A percentile compares a stretch with the other conserved stretches of the same genome.
Evolutionary conservation across 2,797 vertebrate genomes (phyloP).

Genomic region (Mionectes olivaceus): DNA sequence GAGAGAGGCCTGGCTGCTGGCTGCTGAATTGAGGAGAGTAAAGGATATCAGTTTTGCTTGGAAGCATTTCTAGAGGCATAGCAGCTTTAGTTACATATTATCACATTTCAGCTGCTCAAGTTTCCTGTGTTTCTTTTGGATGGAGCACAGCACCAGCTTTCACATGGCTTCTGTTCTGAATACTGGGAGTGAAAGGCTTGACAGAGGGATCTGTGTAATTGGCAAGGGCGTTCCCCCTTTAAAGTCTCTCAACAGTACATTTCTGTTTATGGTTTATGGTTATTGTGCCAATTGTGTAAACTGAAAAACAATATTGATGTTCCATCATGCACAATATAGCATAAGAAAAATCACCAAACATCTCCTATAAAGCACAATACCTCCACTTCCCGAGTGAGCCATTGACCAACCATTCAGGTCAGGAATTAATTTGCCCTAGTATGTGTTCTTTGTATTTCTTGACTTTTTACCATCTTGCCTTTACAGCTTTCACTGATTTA

Average conservation of each 20-base stretch:
- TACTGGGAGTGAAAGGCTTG: neutral
- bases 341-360: neutral
- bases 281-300: neutral
- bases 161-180: neutral
- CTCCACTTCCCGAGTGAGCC: neutral
- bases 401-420: neutral
- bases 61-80: neutral
- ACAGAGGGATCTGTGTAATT: neutral
- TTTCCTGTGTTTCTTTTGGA: neutral
- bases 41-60: neutral
- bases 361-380: neutral
- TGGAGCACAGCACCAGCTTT: neutral
- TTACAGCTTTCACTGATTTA: neutral
- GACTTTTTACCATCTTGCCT: neutral
- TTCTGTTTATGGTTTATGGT: neutral
- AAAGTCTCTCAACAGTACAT: neutral
- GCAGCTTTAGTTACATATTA: neutral
- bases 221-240: neutral
- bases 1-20: neutral
- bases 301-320: neutral
- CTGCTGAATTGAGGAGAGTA: neutral
- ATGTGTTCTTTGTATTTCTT: neutral
- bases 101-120: neutral
- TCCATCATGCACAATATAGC: neutral
- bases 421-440: neutral